Evolutionary conservation across 2,797 vertebrate species (phyloP), one percentile per base, ranked within the genome.

Genomic region (Gouania willdenowi): DNA sequence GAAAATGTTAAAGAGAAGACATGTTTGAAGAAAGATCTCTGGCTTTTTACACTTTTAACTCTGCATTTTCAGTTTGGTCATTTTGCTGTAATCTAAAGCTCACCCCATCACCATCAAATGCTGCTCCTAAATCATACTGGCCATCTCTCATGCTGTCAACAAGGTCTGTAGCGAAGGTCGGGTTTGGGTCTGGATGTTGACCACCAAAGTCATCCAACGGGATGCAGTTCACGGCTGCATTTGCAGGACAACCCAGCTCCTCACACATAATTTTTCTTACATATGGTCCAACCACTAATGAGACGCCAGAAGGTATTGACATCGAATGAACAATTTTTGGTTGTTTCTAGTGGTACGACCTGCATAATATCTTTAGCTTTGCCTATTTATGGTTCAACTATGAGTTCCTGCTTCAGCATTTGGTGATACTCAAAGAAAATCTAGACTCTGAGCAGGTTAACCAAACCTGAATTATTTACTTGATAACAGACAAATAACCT

Each of bases 41-140:
- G 11, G 21, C 4, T 20, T 5, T 2, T 19, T 8, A 3, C 9
- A 8, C 9, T 3, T 9, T 20, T 19, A 20, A 5, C 6, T 20
- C 19, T 4, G 20, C 19, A 20, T 20, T 19, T 14, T 14, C 13
- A 14, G 13, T 14, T 14, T 13, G 14, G 14, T 14, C 14, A 13
- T 14, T 14, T 3, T 13, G 14, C 13, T 14, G 13, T 14, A 13
- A 14, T 14, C 14, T 14, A 14, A 14, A n/a, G n/a, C n/a, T n/a
- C 71, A 98, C 96, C 85, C 96, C 95, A 1, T 98, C 96, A 43
- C 90, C 94, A 67, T 98, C 94, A 64, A 99, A 96, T 19, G 95
- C 96, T 40, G 94, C 95, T 42, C 93, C 95, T 9, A 99, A 97
- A 59, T 98, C 94, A 2, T 91, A 93, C 45, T 92, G 91, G 45